phyloP scores from a whole-genome alignment of 2,113 vertebrate species.

The Microcebus jonahi region DNA sequence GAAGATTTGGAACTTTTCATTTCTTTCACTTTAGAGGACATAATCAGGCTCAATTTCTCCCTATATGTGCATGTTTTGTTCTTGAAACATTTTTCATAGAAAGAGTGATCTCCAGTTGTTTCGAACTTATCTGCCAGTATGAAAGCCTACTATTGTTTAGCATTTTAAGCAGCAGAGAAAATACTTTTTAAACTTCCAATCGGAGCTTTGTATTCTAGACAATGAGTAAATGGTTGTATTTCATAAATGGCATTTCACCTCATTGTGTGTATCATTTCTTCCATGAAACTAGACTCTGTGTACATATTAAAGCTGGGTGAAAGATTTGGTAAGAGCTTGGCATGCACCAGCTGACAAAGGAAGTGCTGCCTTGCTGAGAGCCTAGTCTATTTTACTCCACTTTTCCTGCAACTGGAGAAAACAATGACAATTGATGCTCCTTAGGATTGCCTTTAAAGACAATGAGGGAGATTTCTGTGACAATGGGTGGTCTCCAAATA shows the following conservation, averaged over 20 bases:
- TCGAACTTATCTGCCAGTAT: conserved; percentile 66
- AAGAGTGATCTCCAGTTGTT: conserved; percentile 63
- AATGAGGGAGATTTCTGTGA: neutral
- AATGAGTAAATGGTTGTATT: conserved; percentile 48
- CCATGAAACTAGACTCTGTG: neutral
- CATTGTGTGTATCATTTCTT: neutral
- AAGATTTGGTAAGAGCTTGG: neutral
- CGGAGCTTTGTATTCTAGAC: conserved; percentile 61
- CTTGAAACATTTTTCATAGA: conserved; percentile 63
- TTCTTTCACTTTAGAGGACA: conserved; percentile 34
- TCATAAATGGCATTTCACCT: conserved; percentile 3
- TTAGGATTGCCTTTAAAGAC: neutral
- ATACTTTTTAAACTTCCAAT: conserved; percentile 70
- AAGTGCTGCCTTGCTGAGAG: neutral
- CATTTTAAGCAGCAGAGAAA: conserved; percentile 61
- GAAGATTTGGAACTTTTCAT: neutral
- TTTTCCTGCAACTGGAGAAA: neutral
- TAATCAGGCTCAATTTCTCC: conserved; percentile 65
- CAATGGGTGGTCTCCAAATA: neutral
- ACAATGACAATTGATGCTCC: neutral
- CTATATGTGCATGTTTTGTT: conserved; percentile 63
- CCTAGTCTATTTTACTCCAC: neutral
- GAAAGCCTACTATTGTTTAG: conserved; percentile 74
- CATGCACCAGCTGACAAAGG: neutral
- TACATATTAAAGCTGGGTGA: neutral